phyloP scores from a whole-genome alignment of 2,888 invertebrate genomes.

The Ditula angustiorana region DNA sequence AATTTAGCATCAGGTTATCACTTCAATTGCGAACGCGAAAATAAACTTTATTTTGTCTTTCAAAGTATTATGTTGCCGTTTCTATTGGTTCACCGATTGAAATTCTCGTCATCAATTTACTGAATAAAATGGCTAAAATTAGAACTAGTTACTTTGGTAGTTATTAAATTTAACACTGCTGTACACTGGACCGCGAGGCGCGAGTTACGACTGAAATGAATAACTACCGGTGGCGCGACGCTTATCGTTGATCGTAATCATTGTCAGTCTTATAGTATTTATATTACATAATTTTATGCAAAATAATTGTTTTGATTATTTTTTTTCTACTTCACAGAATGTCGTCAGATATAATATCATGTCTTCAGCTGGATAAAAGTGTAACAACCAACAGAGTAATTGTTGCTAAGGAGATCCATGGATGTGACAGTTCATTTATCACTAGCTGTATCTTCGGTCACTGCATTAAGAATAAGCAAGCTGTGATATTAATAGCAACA shows the following conservation, averaged over 20 bases:
- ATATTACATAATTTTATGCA: constrained; percentile 2
- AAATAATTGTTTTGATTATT: neutral
- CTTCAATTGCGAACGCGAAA: no score
- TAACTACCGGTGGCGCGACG: constrained; percentile 44
- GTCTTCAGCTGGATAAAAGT: constrained; percentile 87
- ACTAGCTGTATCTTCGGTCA: constrained; percentile 88
- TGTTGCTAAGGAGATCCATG: constrained; percentile 88
- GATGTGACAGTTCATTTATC: constrained; percentile 90
- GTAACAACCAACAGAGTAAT: constrained; percentile 84
- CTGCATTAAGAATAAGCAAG: constrained; percentile 85
- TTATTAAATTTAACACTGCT: constrained; percentile 33
- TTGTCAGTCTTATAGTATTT: neutral
- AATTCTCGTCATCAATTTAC: neutral
- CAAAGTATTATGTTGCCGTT: neutral
- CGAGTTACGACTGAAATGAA: constrained; percentile 36
- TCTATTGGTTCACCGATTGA: neutral
- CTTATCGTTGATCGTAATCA: constrained; percentile 46
- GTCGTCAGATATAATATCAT: constrained; percentile 87
- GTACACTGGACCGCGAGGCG: constrained; percentile 33
- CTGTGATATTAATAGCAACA: constrained; percentile 87
- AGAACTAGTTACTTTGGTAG: neutral
- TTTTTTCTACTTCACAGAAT: constrained; percentile 71
- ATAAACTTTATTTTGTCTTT: neutral
- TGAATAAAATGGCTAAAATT: no score
- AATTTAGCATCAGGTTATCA: neutral